phyloP scores from a whole-genome alignment of 1,140 invertebrate species.

The Oryctes rhinoceros region DNA sequence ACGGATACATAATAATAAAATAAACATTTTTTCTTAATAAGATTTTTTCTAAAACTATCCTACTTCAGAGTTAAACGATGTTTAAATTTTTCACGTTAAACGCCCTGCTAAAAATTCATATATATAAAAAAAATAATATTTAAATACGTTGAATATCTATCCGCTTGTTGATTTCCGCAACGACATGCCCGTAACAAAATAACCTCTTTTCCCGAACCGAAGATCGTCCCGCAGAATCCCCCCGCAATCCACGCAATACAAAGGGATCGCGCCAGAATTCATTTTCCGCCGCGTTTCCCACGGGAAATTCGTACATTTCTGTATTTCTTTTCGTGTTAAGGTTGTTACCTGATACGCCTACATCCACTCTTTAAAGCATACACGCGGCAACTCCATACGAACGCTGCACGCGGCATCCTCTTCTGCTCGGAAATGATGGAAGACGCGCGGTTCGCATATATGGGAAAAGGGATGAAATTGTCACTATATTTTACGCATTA shows the following conservation, averaged over 20 bases:
- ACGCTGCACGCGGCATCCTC: background rate
- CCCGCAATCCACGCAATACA: background rate
- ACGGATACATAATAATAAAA: too few species aligned
- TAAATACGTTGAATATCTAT: background rate
- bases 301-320: slow-evolving; percentile 28
- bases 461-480: slow-evolving; percentile 6
- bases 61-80: too few species aligned
- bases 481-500: slow-evolving; percentile 28
- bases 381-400: background rate
- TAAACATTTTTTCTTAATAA: too few species aligned
- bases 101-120: too few species aligned
- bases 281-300: slow-evolving; percentile 16
- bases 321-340: slow-evolving; percentile 18
- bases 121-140: too few species aligned
- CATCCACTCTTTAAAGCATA: background rate
- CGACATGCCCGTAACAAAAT: background rate
- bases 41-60: too few species aligned
- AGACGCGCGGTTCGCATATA: background rate
- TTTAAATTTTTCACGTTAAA: too few species aligned
- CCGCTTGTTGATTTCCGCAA: background rate
- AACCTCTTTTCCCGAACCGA: background rate
- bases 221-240: too few species aligned
- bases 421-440: slow-evolving; percentile 10
- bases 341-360: slow-evolving; percentile 20
- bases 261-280: background rate